A percentile compares a stretch with the other conserved stretches of the same genome.
phyloP scores from a whole-genome alignment of 1,140 invertebrate species.

The Octopus bimaculoides region DNA sequence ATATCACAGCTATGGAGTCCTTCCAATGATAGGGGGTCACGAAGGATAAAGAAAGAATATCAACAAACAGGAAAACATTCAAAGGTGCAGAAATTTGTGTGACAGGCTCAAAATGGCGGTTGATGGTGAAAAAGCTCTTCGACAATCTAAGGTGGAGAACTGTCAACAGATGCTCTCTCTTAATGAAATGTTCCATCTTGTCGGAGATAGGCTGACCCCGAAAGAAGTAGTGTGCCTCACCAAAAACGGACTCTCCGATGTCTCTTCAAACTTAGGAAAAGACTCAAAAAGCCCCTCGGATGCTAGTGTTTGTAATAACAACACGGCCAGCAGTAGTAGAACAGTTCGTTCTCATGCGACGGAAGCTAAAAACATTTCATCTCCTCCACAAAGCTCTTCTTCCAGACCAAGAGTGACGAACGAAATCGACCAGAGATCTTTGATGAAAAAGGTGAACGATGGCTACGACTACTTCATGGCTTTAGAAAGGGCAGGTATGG shows the following conservation, averaged over 20 bases:
- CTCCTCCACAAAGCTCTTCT: not conserved
- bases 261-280: not conserved
- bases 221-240: conserved; percentile 27
- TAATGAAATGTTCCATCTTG: conserved; percentile 34
- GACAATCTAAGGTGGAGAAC: not conserved
- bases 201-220: conserved; percentile 33
- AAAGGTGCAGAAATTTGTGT: conserved; percentile 5
- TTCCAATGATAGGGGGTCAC: no score
- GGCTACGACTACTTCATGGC: conserved; percentile 37
- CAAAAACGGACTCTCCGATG: not conserved
- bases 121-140: not conserved
- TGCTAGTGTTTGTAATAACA: conserved; percentile 16
- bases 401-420: not conserved
- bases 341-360: not conserved
- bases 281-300: not conserved
- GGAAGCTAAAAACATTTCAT: not conserved
- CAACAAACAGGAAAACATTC: no score
- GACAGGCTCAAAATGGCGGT: conserved; percentile 6
- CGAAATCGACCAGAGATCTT: not conserved
- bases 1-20: no score
- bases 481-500: conserved; percentile 37
- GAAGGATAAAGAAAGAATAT: no score
- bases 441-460: conserved; percentile 31
- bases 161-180: conserved; percentile 17
- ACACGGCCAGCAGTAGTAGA: not conserved